phyloP scores from a whole-genome alignment of 2,113 vertebrate species.

The Ifrita kowaldi region DNA sequence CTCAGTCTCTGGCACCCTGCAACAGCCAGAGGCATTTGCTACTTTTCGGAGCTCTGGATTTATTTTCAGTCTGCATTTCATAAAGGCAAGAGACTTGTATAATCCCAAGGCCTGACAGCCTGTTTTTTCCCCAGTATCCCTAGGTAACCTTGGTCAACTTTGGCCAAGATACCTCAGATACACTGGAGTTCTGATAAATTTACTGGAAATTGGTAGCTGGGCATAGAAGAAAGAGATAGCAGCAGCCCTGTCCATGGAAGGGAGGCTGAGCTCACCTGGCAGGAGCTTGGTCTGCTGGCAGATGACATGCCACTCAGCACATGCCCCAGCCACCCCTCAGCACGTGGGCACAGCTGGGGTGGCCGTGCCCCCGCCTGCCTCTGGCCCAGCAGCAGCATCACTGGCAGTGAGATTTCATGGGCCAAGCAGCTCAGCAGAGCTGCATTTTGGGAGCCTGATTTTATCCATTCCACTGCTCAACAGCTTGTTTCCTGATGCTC shows the following conservation, averaged over 20 bases:
- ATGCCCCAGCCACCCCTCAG: neutral
- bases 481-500: neutral
- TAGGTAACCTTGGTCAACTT: neutral
- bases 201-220: neutral
- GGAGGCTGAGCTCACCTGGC: neutral
- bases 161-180: neutral
- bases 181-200: neutral
- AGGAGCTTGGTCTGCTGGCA: neutral
- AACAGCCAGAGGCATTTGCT: neutral
- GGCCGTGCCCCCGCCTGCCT: accelerated
- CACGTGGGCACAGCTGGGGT: neutral
- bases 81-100: neutral
- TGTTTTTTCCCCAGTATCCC: neutral
- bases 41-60: neutral
- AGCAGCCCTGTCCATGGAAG: neutral
- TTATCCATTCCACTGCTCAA: neutral
- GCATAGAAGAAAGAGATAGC: neutral
- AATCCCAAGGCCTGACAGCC: neutral
- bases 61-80: neutral
- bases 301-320: neutral
- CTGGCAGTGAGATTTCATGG: neutral
- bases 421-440: neutral
- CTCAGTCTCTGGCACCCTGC: neutral
- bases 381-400: neutral
- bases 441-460: neutral